Conservation (phyloP, 2,888 invertebrate genomes). For the Caenorhabditis sp. region DNA sequence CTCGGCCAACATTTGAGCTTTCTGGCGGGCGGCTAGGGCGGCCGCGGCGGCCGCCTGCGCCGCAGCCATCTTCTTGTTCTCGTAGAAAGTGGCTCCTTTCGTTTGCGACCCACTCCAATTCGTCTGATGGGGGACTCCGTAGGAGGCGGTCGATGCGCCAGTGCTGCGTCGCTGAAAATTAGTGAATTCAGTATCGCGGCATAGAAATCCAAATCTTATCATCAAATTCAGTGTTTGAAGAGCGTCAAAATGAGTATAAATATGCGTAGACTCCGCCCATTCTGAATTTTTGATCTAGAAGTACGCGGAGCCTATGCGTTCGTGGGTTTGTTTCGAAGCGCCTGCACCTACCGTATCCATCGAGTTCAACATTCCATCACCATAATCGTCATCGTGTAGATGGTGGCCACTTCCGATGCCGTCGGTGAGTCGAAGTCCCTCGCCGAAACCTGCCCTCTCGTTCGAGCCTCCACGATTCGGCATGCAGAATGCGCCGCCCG, state of each 20-base stretch:
- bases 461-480: conserved; percentile 48
- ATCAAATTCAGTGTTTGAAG: neutral
- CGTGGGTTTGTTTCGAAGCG: neutral
- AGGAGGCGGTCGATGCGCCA: conserved; percentile 41
- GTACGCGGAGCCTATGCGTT: no score
- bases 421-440: conserved; percentile 30
- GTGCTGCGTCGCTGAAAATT: conserved; percentile 57
- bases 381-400: conserved; percentile 44
- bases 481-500: conserved; percentile 31
- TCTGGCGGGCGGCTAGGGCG: neutral
- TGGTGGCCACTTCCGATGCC: conserved; percentile 24
- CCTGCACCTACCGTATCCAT: conserved; percentile 41
- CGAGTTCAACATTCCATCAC: conserved; percentile 38
- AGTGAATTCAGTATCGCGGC: no score
- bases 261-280: neutral
- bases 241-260: neutral
- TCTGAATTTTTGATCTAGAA: neutral
- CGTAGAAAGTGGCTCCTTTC: conserved; percentile 18
- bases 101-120: conserved; percentile 40
- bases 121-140: conserved; percentile 8
- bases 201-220: no score
- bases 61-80: neutral
- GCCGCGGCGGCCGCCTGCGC: neutral
- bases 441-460: conserved; percentile 42
- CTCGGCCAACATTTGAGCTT: neutral